Evolutionary conservation across 2,797 vertebrate genomes (phyloP), one percentile per base, ranked within the genome.

Genomic region (Xiphophorus birchmanni): DNA sequence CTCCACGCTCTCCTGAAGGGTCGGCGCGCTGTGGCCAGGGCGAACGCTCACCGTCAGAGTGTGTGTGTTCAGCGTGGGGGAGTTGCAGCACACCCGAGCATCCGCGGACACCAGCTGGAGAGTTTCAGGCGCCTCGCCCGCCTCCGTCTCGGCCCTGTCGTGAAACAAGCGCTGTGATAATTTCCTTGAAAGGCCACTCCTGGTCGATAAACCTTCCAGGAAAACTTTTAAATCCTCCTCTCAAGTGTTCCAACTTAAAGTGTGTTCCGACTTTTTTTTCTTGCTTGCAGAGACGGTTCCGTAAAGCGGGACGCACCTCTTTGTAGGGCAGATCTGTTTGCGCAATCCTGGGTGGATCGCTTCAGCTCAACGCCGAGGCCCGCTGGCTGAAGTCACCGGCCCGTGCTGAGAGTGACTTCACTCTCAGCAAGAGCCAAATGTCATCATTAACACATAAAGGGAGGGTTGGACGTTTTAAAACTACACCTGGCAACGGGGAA

Each of bases 31-130:
- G 0, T 23, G 42, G 67, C 95, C 95, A 1, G 93, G 89, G 74
- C 37, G 86, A 50, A 90, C 80, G 90, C 92, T 95, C 26, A 95
- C 93, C 0, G 97, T 98, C 84, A 99, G 92, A 21, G 96, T 96
- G 90, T 98, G 98, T 80, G 98, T 94, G 83, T 96, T 93, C 67
- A 98, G 92, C 56, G 90, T 91, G 0, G 96, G 96, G 82, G 97
- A 96, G 88, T 98, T 95, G 90, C 96, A 96, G 75, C 97, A 94
- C 2, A 96, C 94, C 84, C 91, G 94, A 80, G 95, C 94, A 13
- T 94, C 96, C 0, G 90, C 87, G 54, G 95, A 94, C 69, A 95
- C 91, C 0, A 86, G 95, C 83, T 95, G 96, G 12, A 93, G 94
- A 26, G 91, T 77, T 76, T 95, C 95, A 44, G 90, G 86, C 84